Conservation (phyloP, 2,888 invertebrate species). For the Agrochola macilenta region DNA sequence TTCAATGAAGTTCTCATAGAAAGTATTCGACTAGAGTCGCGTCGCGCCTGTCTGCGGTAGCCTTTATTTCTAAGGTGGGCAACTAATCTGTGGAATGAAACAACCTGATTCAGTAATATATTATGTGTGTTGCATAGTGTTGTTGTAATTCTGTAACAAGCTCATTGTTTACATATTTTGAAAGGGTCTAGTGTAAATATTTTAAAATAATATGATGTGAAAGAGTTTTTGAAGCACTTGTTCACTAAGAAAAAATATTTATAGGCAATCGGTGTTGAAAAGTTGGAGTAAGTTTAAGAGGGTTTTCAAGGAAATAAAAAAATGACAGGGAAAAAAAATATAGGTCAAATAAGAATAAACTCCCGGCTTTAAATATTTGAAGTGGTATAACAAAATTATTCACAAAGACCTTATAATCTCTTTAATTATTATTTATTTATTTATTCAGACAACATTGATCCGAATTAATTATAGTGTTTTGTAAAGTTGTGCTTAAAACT, state of each 20-base stretch:
- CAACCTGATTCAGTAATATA: too few relatives aligned
- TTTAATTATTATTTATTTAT: background rate
- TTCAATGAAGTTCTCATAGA: too few relatives aligned
- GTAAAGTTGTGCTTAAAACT: too few relatives aligned
- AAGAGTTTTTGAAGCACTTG: slow-evolving; percentile 11
- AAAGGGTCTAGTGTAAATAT: slow-evolving; percentile 31
- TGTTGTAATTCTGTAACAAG: slow-evolving; percentile 1
- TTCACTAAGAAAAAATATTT: background rate
- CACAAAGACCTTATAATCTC: background rate
- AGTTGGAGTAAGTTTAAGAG: background rate
- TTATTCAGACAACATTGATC: background rate
- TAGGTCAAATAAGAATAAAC: background rate
- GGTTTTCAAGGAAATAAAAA: background rate
- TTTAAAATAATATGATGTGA: background rate
- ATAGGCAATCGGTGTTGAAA: slow-evolving; percentile 13
- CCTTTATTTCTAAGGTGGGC: background rate
- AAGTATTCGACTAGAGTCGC: too few relatives aligned
- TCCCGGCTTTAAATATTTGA: background rate
- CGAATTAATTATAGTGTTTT: background rate
- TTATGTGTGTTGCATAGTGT: background rate
- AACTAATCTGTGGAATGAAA: background rate
- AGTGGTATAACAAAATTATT: background rate
- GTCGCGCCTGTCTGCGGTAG: too few relatives aligned
- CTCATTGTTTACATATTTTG: slow-evolving; percentile 28
- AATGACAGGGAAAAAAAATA: too few relatives aligned